phyloP scores from a whole-genome alignment of 2,113 vertebrate species.

The Passerina amoena region DNA sequence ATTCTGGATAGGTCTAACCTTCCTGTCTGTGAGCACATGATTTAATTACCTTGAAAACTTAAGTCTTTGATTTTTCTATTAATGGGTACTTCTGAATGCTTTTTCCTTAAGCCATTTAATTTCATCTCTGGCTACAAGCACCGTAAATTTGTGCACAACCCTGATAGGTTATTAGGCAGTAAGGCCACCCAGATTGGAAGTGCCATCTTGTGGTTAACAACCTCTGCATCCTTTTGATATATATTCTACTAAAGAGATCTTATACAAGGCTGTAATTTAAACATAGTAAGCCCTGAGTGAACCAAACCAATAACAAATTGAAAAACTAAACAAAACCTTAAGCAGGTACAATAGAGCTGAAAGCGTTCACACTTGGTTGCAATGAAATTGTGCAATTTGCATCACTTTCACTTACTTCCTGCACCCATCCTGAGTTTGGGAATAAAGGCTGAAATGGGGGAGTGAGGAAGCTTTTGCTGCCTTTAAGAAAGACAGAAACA shows the following conservation, averaged over 20 bases:
- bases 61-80: not conserved
- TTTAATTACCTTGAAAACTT: not conserved
- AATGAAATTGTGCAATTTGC: not conserved
- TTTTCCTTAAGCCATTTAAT: not conserved
- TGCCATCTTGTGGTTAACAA: not conserved
- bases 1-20: not conserved
- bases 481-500: not conserved
- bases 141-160: not conserved
- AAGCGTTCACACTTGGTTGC: not conserved
- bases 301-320: not conserved
- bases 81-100: not conserved
- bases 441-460: not conserved
- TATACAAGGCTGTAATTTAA: not conserved
- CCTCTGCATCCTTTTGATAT: not conserved
- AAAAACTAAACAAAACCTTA: not conserved
- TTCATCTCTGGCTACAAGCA: not conserved
- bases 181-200: not conserved
- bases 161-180: not conserved
- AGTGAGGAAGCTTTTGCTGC: not conserved
- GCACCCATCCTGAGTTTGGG: not conserved
- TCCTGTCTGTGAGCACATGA: not conserved
- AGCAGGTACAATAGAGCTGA: not conserved
- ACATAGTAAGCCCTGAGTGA: not conserved
- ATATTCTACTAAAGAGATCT: not conserved
- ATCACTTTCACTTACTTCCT: not conserved